Evolutionary conservation across 1,140 invertebrate species (phyloP), one percentile per base, ranked within the genome.

Genomic region (Homarus americanus): DNA sequence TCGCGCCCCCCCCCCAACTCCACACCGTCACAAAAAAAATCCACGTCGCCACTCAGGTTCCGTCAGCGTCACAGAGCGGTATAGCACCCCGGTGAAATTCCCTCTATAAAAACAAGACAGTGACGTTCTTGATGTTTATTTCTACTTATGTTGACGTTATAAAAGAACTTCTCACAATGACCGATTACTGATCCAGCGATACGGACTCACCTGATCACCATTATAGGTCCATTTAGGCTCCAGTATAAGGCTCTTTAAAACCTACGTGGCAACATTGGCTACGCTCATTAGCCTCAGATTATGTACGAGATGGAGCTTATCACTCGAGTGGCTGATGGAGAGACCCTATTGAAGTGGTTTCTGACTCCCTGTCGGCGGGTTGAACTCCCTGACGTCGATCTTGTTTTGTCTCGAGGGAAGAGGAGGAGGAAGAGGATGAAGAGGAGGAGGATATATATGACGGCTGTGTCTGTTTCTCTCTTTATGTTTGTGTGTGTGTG

Each of bases 231-330:
- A 75, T 36, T 75, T 40, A 4, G 7, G 32, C 10, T 5, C 2
- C n/a, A 76, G 10, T 69, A 44, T 34, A 44, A 9, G 73, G 28
- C 28, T 10, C 7, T 15, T 0, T 2, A 40, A 40, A 34, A 34
- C 17, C n/a, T 40, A 20, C 9, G 72, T 76, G 36, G 73, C 73
- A 76, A 76, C 73, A 40, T 44, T 76, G 73, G 73, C 40, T 32
- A 40, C 36, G 34, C 73, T 76, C 73, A 40, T 76, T 76, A 76
- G 73, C 17, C 73, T 20, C 40, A 76, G 73, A 40, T 76, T n/a
- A 38, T 40, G 73, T 76, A 40, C 0, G 73, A 76, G 73, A 32
- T 44, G 34, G 73, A 76, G 36, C 36, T n/a, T 76, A 76, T 40
- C 73, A 3, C 73, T 76, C 20, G 1, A 44, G 73, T 24, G 73